Base-by-base conservation (phyloP, 2,113 vertebrate species). In the Corythornis madagascariensis region DNA sequence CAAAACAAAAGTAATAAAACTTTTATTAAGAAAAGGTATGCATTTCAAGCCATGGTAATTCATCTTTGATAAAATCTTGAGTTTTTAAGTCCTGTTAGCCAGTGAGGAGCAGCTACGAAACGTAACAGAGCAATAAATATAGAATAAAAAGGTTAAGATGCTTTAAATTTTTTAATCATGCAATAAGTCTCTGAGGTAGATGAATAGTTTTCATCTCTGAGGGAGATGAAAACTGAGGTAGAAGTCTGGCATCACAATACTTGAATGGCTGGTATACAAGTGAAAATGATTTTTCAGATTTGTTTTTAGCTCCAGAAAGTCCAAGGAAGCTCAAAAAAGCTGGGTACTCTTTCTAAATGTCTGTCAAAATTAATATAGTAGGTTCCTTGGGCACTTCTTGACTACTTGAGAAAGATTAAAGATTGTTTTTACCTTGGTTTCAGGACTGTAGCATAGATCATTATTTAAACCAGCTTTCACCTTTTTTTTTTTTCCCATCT, bases 1-100 rank as follows among this genome's bases (percentile, higher is more conserved):
- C 77, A 70, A 69, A 42, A 43, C 71, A 29, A 9, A 7, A 25
- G 47, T 90, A 76, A 57, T 6, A 8, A 8, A 73, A 31, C 26
- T 20, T 56, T 91, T 64, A n/a, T 40, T 87, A 79, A 52, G 66
- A 81, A 82, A 74, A 87, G 4, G 22, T 29, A 52, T 67, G 16
- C 6, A 16, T 73, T 93, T 74, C 16, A 85, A 89, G 14, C 7
- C 26, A 33, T 53, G 24, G 14, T 80, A 67, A 77, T 79, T 64
- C 75, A 63, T 66, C 31, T 79, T 65, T 71, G 66, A 56, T n/a
- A 86, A 81, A 86, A 85, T 77, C 52, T 80, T 80, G 52, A 80
- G 21, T 59, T 83, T 92, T 84, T 40, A 89, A 89, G 28, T 7
- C 55, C 17, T 61, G 12, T 45, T 66, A 86, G 33, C 38, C 35